Base-by-base conservation (phyloP, 2,797 vertebrate genomes). In the Leptoclinus maculatus region DNA sequence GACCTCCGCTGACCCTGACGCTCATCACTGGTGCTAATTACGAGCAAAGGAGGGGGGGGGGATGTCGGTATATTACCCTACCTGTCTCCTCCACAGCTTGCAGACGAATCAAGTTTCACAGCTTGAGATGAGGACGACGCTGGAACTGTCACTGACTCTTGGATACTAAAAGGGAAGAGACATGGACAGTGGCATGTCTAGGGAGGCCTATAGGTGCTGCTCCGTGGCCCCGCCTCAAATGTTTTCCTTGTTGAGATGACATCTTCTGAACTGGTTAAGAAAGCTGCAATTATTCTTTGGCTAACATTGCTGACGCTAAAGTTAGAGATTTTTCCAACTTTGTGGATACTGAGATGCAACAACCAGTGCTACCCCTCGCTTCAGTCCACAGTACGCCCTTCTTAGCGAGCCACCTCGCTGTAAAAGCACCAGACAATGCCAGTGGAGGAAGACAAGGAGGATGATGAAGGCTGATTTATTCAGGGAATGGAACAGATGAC, bases 11-110 rank as follows among this genome's bases (percentile, higher is more conserved):
- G 88, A 93, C 90, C 92, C 83, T 19, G 53, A 45, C 11, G 65
- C 69, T 78, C 89, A 80, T 89, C 89, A 77, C 80, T 51, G 47
- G 62, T 87, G 87, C 85, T 93, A 92, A 94, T 93, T 90, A 93
- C 91, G 86, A 87, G 74, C 41, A 83, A 79, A 87, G 80, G 76
- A 85, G 76, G 76, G 76, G 38, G 76, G 38, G 59, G 51, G 43
- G 56, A 74, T 29, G 78, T 65, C 76, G 79, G 74, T 83, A 71
- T 82, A 84, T 85, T 82, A 19, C 68, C 75, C 74, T 65, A 32
- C 70, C 51, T 25, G 47, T 43, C 66, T 62, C 62, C 63, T 57
- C 45, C 45, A 6, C n/a, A 29, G n/a, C 59, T 70, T 57, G 76
- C 57, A 85, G 80, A 69, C 32, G 57, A 81, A 70, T 93, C 87